These are phyloP conservation scores for Sthenelais limicola DNA, from an alignment of 2,888 invertebrate species.

Conservation along the genomic window DNA sequence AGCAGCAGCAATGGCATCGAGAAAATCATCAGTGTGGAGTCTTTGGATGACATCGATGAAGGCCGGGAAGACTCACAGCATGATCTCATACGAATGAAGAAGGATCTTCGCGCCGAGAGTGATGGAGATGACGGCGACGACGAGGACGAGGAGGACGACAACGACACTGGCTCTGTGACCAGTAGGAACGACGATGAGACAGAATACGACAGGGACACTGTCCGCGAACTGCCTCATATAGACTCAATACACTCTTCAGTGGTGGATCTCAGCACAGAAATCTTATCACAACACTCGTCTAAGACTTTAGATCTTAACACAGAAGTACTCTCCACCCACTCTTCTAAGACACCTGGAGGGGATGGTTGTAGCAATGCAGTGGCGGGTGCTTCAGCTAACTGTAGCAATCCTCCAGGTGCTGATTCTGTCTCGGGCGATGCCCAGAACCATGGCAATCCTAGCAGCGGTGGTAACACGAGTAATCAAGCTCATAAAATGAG, in stretches of 20 bases:
- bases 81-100: slow-evolving; percentile 45
- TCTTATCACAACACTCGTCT: slow-evolving; percentile 66
- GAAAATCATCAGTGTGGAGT: slow-evolving; percentile 46
- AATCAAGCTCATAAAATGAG: slow-evolving; percentile 47
- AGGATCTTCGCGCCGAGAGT: slow-evolving; percentile 3
- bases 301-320: slow-evolving; percentile 58
- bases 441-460: background rate
- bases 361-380: no score
- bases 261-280: slow-evolving; percentile 60
- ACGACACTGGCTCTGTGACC: slow-evolving; percentile 18
- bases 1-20: slow-evolving; percentile 23
- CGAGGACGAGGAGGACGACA: background rate
- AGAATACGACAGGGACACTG: slow-evolving; percentile 49
- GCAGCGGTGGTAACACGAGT: background rate
- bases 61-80: slow-evolving; percentile 66
- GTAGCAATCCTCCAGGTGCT: background rate
- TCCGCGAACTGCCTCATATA: slow-evolving; percentile 62
- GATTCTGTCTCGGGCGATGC: background rate
- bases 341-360: slow-evolving; percentile 62
- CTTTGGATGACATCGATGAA: slow-evolving; percentile 60
- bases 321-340: slow-evolving; percentile 63
- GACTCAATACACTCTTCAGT: slow-evolving; percentile 65
- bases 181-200: slow-evolving; percentile 28
- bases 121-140: slow-evolving; percentile 22
- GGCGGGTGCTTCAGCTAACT: no score